A percentile compares a stretch with the other conserved stretches of the same genome.
These are phyloP conservation scores for Jordanella pulchra DNA, from an alignment of 2,797 vertebrate genomes.

Conservation along the genomic window DNA sequence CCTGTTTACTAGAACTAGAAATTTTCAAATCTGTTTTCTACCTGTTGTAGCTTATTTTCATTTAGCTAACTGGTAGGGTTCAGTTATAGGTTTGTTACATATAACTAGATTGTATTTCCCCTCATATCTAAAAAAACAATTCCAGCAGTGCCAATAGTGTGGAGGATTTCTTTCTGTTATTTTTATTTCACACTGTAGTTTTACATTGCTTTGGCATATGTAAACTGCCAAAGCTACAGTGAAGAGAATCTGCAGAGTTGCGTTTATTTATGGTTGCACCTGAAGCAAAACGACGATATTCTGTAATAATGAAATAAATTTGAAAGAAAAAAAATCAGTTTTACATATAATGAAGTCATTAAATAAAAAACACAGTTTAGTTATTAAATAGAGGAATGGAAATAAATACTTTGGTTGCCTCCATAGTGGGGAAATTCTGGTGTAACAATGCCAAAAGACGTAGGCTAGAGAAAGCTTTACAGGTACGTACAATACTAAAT, in stretches of 20 bases:
- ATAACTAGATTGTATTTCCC: background rate
- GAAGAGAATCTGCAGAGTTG: background rate
- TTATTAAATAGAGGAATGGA: background rate
- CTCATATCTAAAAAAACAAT: background rate
- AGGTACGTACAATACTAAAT: no score
- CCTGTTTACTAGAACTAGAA: background rate
- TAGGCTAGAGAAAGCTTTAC: no score
- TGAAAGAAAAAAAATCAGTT: background rate
- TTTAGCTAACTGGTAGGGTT: background rate
- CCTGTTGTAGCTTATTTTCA: background rate
- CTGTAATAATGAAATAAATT: background rate
- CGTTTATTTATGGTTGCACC: background rate
- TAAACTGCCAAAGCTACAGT: background rate
- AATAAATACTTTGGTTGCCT: no score
- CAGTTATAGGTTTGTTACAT: background rate
- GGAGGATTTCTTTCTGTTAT: background rate
- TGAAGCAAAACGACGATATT: background rate
- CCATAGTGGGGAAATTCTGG: no score
- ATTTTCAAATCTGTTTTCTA: background rate
- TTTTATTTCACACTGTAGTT: background rate
- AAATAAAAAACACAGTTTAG: background rate
- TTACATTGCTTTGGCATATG: background rate
- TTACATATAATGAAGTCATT: background rate
- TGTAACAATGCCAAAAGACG: no score
- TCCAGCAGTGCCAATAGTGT: background rate